phyloP scores from a whole-genome alignment of 1,140 invertebrate species.

The Dendrolimus kikuchii region DNA sequence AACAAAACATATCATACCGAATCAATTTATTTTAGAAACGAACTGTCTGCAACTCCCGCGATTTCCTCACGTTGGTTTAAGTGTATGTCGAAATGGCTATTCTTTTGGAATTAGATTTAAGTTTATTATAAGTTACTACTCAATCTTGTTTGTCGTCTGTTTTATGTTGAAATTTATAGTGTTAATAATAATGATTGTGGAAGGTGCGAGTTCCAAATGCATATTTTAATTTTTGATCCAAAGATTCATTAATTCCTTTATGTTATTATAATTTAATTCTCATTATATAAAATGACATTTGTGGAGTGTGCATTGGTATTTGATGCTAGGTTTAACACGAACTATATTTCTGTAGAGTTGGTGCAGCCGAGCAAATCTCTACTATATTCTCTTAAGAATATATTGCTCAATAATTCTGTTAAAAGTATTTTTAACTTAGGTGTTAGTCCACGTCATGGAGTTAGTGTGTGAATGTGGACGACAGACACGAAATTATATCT shows the following conservation, averaged over 20 bases:
- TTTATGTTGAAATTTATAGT: slow-evolving; percentile 57
- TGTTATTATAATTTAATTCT: slow-evolving; percentile 49
- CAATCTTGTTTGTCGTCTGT: slow-evolving; percentile 60
- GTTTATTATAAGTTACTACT: slow-evolving; percentile 58
- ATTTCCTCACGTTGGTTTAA: slow-evolving; percentile 36
- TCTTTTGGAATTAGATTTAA: slow-evolving; percentile 66
- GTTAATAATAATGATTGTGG: slow-evolving; percentile 59
- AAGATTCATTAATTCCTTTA: slow-evolving; percentile 59
- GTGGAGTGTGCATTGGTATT: slow-evolving; percentile 68
- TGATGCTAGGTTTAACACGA: slow-evolving; percentile 57
- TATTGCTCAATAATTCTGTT: slow-evolving; percentile 71
- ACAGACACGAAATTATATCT: slow-evolving; percentile 59
- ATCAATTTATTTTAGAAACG: slow-evolving; percentile 48
- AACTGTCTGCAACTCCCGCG: slow-evolving; percentile 46
- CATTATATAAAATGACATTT: slow-evolving; percentile 60
- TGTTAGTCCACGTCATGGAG: slow-evolving; percentile 42
- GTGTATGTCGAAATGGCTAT: slow-evolving; percentile 56
- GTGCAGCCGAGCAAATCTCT: slow-evolving; percentile 69
- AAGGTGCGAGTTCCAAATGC: slow-evolving; percentile 64
- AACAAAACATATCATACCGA: slow-evolving; percentile 68
- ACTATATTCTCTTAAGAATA: slow-evolving; percentile 68
- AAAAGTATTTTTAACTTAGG: slow-evolving; percentile 62
- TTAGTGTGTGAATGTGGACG: slow-evolving; percentile 50
- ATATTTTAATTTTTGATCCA: slow-evolving; percentile 68
- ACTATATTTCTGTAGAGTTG: slow-evolving; percentile 58